Conservation (phyloP, 2,797 vertebrate species). For the Rhinatrema bivittatum region DNA sequence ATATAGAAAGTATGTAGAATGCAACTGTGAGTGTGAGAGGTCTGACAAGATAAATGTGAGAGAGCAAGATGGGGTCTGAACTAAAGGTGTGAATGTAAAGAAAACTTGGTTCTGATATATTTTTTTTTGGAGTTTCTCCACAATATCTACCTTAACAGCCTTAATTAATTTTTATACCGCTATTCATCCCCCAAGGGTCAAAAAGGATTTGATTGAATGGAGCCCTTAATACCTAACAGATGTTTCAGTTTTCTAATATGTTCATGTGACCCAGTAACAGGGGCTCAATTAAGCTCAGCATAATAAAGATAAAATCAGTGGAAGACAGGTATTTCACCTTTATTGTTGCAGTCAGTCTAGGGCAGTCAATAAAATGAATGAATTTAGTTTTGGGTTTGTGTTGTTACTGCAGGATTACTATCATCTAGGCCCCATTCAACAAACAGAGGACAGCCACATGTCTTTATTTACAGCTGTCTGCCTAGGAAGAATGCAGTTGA, state of each 20-base stretch:
- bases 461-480: slow-evolving; percentile 44
- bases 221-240: too few relatives aligned
- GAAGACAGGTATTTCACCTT: slow-evolving; percentile 41
- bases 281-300: slow-evolving; percentile 34
- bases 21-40: too few relatives aligned
- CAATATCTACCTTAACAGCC: too few relatives aligned
- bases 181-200: too few relatives aligned
- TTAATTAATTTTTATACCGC: too few relatives aligned
- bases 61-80: too few relatives aligned
- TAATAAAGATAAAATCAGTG: slow-evolving; percentile 38
- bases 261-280: slow-evolving; percentile 31
- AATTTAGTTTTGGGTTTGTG: slow-evolving; percentile 39
- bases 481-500: slow-evolving; percentile 24
- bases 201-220: too few relatives aligned
- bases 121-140: too few relatives aligned
- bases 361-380: slow-evolving; percentile 36
- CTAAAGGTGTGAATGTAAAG: too few relatives aligned
- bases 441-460: slow-evolving; percentile 29
- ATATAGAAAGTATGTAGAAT: too few relatives aligned
- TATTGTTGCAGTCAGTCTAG: slow-evolving; percentile 33
- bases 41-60: too few relatives aligned
- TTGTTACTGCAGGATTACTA: slow-evolving; percentile 38
- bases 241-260: slow-evolving; percentile 43
- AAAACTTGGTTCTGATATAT: too few relatives aligned
- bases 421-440: slow-evolving; percentile 34